A percentile compares a stretch with the other conserved stretches of the same genome.
Evolutionary conservation across 2,113 vertebrate genomes (phyloP).

Genomic region (Heteronetta atricapilla): DNA sequence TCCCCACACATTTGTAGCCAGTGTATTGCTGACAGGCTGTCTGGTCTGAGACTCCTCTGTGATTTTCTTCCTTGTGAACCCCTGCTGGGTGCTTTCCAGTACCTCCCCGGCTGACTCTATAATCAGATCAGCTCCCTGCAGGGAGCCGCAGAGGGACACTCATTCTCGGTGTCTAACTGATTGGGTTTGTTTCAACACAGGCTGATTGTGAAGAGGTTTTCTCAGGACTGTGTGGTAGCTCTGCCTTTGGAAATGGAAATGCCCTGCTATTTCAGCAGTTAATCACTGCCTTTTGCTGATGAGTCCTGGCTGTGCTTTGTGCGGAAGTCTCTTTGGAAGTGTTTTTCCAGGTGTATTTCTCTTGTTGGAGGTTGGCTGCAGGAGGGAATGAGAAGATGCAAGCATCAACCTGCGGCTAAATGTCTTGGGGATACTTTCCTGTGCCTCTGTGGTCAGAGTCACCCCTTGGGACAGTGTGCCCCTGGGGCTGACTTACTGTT

Average conservation of each 20-base stretch:
- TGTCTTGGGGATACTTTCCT: neutral
- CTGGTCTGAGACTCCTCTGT: neutral
- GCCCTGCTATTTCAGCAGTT: slow-evolving; percentile 9
- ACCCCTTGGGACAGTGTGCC: neutral
- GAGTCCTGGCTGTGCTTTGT: neutral
- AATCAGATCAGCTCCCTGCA: slow-evolving; percentile 29
- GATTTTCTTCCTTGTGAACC: neutral
- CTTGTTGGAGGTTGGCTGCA: neutral
- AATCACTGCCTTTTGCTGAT: slow-evolving; percentile 23
- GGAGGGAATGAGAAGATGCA: neutral
- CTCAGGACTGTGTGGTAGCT: slow-evolving; percentile 4
- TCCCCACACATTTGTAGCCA: neutral
- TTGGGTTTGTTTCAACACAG: slow-evolving; percentile 64
- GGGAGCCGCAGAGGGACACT: slow-evolving; percentile 21
- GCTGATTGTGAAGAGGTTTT: slow-evolving; percentile 61
- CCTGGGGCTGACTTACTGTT: neutral
- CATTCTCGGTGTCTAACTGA: slow-evolving; percentile 34
- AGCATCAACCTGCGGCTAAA: neutral
- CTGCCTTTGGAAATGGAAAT: slow-evolving; percentile 22
- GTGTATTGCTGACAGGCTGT: neutral
- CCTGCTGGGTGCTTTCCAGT: neutral
- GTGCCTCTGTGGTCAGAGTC: neutral
- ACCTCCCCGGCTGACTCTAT: neutral
- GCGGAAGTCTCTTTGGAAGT: neutral
- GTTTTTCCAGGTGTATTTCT: neutral